phyloP scores from a whole-genome alignment of 2,113 vertebrate genomes.

The Scortum barcoo region DNA sequence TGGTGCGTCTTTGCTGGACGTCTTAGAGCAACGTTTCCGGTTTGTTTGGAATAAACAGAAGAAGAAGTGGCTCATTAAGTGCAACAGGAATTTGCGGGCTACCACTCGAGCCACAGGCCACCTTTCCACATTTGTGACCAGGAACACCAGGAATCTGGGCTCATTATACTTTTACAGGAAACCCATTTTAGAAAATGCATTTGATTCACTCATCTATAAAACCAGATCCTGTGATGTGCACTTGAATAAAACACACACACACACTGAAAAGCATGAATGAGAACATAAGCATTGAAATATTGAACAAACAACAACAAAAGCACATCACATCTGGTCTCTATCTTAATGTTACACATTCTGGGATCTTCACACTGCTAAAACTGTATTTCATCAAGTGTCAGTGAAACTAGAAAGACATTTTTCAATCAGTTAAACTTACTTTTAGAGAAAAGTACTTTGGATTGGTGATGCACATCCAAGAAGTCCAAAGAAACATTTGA shows the following conservation, averaged over 20 bases:
- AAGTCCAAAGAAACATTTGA: neutral
- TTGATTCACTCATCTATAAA: conserved; percentile 18
- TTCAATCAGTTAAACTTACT: neutral
- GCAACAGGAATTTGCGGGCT: conserved; percentile 30
- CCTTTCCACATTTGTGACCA: conserved; percentile 37
- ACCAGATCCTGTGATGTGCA: conserved; percentile 14
- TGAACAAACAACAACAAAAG: neutral
- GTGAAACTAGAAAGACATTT: neutral
- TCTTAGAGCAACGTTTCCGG: neutral
- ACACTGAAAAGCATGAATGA: neutral
- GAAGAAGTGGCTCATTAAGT: conserved; percentile 19
- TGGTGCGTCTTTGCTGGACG: neutral
- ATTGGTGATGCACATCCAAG: neutral
- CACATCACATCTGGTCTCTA: neutral
- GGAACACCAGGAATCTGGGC: conserved; percentile 48
- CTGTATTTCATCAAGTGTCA: neutral
- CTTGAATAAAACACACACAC: neutral
- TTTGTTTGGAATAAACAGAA: conserved; percentile 47
- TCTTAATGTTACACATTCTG: neutral
- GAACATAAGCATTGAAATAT: neutral
- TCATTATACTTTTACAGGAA: conserved; percentile 58
- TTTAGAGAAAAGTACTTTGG: neutral
- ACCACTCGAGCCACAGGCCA: conserved; percentile 34
- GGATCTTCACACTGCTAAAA: neutral
- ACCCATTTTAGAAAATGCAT: conserved; percentile 13